A percentile compares a stretch with the other conserved stretches of the same genome.
These are phyloP conservation scores for Alauda arvensis DNA, from an alignment of 2,797 vertebrate species.

Conservation along the genomic window DNA sequence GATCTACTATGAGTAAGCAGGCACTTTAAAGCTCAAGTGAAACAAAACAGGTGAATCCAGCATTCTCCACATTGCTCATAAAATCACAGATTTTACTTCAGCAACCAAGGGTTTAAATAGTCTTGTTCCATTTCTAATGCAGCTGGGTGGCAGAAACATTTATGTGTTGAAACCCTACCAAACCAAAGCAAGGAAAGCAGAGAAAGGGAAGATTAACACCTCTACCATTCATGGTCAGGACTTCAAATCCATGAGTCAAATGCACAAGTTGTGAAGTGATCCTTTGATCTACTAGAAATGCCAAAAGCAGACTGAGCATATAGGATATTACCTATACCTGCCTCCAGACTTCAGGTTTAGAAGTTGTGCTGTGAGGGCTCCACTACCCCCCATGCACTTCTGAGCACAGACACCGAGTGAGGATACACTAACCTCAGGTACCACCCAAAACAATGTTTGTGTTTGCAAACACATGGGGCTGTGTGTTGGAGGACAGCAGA, in stretches of 20 bases:
- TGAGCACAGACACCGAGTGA: background rate
- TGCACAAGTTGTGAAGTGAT: background rate
- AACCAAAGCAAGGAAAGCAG: background rate
- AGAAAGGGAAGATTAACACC: background rate
- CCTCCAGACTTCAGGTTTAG: background rate
- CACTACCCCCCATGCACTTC: fast-evolving
- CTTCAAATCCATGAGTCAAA: background rate
- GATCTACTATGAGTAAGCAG: background rate
- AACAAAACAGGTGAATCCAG: constrained; percentile 10
- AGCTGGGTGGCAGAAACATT: background rate
- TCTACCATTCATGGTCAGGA: background rate
- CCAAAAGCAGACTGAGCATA: background rate
- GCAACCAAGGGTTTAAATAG: background rate
- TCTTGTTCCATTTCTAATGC: background rate
- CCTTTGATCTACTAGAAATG: background rate
- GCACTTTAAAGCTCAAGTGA: background rate
- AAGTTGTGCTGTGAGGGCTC: background rate
- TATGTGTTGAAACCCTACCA: background rate
- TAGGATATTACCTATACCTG: background rate
- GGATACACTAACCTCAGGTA: background rate
- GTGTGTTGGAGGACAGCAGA: background rate
- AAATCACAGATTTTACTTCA: background rate
- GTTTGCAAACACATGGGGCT: background rate
- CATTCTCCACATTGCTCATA: background rate
- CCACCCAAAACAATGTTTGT: background rate